Conservation (phyloP, 1,140 invertebrate species). For the Rhysida immarginata region DNA sequence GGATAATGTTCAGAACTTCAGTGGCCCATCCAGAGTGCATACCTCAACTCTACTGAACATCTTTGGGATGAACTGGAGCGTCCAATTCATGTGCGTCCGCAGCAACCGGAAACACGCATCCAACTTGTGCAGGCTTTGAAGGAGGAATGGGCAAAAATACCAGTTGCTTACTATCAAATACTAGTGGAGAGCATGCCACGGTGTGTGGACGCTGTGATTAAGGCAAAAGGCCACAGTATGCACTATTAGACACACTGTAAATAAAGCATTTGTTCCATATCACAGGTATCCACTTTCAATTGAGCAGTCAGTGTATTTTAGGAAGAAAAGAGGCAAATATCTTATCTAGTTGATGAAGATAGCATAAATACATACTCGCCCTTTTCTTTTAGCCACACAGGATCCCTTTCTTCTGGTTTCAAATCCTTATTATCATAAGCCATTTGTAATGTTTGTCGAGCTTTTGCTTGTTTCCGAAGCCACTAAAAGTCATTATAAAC, state of each 20-base stretch:
- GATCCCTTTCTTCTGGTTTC: conserved; percentile 62
- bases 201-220: not conserved
- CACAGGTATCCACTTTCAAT: too few relatives aligned
- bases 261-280: conserved; percentile 5
- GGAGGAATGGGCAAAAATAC: too few relatives aligned
- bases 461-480: conserved; percentile 60
- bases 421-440: conserved; percentile 58
- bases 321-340: conserved; percentile 9
- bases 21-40: too few relatives aligned
- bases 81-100: too few relatives aligned
- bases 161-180: too few relatives aligned
- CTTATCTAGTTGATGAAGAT: not conserved
- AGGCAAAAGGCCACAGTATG: conserved; percentile 15
- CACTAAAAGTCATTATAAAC: conserved; percentile 35
- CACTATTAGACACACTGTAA: not conserved
- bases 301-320: too few relatives aligned
- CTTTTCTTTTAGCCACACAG: conserved; percentile 63
- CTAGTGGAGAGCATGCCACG: too few relatives aligned
- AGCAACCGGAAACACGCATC: too few relatives aligned
- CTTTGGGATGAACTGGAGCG: too few relatives aligned
- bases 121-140: too few relatives aligned
- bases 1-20: too few relatives aligned
- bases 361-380: conserved; percentile 43
- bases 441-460: conserved; percentile 50
- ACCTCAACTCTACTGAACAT: too few relatives aligned